phyloP scores from a whole-genome alignment of 2,888 invertebrate species.

The Gymnosoma rotundatum region DNA sequence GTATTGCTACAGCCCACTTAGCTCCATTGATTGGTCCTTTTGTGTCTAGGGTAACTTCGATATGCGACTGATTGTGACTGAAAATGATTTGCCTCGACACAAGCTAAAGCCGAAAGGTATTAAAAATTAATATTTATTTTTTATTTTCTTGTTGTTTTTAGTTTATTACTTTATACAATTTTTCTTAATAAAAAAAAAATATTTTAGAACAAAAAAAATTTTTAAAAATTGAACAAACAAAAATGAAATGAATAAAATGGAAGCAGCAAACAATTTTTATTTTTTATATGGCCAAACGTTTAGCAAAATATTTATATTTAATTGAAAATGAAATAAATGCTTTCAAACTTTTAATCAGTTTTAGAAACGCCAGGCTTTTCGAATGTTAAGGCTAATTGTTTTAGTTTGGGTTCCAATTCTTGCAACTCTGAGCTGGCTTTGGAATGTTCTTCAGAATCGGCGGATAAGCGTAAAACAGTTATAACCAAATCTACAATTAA shows the following conservation, averaged over 20 bases:
- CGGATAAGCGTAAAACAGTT: conserved; percentile 84
- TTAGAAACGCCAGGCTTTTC: conserved; percentile 78
- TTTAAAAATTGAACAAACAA: not conserved
- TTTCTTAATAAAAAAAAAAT: too few species aligned
- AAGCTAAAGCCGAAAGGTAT: too few species aligned
- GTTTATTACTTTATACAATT: too few species aligned
- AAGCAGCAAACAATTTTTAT: conserved; percentile 41
- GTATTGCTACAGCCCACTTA: too few species aligned
- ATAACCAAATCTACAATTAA: conserved; percentile 86
- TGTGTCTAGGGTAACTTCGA: too few species aligned
- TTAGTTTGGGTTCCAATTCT: conserved; percentile 74
- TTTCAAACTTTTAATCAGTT: conserved; percentile 75
- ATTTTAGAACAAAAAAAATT: not conserved
- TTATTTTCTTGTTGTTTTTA: too few species aligned
- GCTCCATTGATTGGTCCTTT: too few species aligned
- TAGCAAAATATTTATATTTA: not conserved
- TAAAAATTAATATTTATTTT: too few species aligned
- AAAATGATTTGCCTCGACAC: too few species aligned
- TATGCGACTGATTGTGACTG: too few species aligned
- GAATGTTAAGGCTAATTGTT: conserved; percentile 76
- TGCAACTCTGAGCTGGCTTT: conserved; percentile 81
- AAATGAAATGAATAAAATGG: conserved; percentile 22
- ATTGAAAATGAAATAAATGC: conserved; percentile 24
- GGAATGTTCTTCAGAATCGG: conserved; percentile 83
- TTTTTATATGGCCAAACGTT: conserved; percentile 6